These are phyloP conservation scores for Prunella strophiata DNA, from an alignment of 2,797 vertebrate genomes.

Conservation along the genomic window DNA sequence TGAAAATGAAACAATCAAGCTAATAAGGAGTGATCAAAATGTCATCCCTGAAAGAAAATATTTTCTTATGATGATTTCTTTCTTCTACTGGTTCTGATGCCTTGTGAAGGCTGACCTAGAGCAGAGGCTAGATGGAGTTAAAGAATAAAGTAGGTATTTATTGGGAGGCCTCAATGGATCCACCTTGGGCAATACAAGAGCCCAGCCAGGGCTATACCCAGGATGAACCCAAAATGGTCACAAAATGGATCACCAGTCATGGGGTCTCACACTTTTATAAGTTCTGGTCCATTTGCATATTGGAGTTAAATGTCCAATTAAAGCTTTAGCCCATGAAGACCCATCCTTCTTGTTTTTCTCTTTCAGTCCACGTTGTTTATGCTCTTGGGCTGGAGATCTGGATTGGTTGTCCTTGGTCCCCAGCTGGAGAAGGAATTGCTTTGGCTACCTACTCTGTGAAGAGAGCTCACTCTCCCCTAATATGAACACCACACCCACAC, in stretches of 20 bases:
- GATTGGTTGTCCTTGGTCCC: not conserved
- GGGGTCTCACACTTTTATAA: not conserved
- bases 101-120: not conserved
- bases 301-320: not conserved
- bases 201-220: not conserved
- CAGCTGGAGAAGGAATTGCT: not conserved
- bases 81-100: not conserved
- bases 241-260: rapidly evolving
- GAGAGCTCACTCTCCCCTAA: not conserved
- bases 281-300: not conserved
- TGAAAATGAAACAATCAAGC: not conserved
- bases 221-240: not conserved
- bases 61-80: not conserved
- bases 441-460: not conserved
- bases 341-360: not conserved
- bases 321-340: not conserved
- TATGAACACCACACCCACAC: not conserved
- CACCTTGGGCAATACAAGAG: not conserved
- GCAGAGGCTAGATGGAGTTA: not conserved
- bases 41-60: not conserved
- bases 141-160: not conserved
- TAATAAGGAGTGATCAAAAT: not conserved
- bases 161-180: not conserved
- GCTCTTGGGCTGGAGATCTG: not conserved
- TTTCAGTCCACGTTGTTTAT: not conserved